Evolutionary conservation across 2,113 vertebrate species (phyloP).

Genomic region (Genyomyrus donnyi): DNA sequence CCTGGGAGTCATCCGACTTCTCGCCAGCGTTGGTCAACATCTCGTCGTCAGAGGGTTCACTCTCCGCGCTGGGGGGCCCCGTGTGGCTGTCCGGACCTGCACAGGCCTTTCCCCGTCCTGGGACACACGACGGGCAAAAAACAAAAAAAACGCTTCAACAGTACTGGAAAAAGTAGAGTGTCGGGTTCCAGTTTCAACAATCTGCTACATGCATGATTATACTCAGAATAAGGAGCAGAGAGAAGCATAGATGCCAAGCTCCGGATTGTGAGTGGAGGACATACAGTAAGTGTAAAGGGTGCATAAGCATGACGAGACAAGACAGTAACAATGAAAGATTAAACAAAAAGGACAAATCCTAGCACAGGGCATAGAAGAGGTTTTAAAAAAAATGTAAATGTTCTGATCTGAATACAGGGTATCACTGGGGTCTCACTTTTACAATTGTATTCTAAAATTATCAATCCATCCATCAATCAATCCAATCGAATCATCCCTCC

Average conservation of each 20-base stretch:
- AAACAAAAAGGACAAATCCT: neutral
- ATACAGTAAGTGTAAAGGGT: neutral
- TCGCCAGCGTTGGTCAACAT: constrained; percentile 81
- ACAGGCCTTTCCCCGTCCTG: constrained; percentile 64
- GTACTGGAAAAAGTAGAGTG: neutral
- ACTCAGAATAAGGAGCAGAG: neutral
- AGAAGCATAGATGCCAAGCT: neutral
- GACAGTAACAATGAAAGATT: neutral
- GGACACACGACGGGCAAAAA: neutral
- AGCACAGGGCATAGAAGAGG: neutral
- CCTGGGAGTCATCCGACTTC: constrained; percentile 47
- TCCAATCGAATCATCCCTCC: no score
- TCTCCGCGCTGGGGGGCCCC: constrained; percentile 73
- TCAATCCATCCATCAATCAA: neutral
- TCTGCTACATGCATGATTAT: neutral
- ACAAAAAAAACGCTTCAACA: neutral
- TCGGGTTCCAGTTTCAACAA: neutral
- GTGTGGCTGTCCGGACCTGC: constrained; percentile 70
- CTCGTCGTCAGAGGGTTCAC: constrained; percentile 91
- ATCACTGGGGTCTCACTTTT: neutral
- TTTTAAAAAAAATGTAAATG: neutral
- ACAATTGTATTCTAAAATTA: neutral
- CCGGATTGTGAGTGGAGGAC: neutral
- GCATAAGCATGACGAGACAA: neutral
- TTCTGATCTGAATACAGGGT: neutral